phyloP scores from a whole-genome alignment of 2,888 invertebrate genomes.

The Macropis europaea region DNA sequence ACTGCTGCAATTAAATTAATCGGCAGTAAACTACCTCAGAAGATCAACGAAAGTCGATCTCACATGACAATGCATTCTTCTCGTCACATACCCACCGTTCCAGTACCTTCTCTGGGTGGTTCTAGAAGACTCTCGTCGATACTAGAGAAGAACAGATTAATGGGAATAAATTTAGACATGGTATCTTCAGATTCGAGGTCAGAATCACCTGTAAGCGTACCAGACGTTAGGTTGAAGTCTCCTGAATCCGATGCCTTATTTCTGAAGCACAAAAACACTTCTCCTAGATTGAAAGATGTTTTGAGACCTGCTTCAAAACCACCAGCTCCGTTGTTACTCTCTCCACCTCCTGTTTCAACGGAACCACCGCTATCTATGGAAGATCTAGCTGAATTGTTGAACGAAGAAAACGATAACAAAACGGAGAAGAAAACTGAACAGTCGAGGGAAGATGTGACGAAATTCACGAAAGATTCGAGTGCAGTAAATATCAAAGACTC shows the following conservation, averaged over 20 bases:
- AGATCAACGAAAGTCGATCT: constrained; percentile 16
- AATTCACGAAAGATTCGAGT: constrained; percentile 8
- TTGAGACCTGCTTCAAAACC: constrained; percentile 33
- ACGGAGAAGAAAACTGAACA: constrained; percentile 27
- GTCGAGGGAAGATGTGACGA: constrained; percentile 8
- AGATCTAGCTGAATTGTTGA: constrained; percentile 74
- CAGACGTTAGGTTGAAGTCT: constrained; percentile 61
- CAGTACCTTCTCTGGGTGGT: constrained; percentile 68
- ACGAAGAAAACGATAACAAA: constrained; percentile 64
- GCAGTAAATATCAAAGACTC: constrained; percentile 26
- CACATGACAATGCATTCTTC: constrained; percentile 16
- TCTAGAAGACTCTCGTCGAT: constrained; percentile 65
- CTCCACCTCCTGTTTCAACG: constrained; percentile 68
- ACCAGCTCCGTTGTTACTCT: constrained; percentile 61
- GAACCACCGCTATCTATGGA: constrained; percentile 75
- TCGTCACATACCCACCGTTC: constrained; percentile 67
- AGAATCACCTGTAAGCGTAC: constrained; percentile 53
- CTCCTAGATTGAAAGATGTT: constrained; percentile 54
- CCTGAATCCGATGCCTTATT: constrained; percentile 64
- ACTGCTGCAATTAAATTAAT: constrained; percentile 45
- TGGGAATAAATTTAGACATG: constrained; percentile 39
- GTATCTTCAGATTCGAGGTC: constrained; percentile 11
- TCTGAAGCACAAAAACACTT: constrained; percentile 43
- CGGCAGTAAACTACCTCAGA: constrained; percentile 54
- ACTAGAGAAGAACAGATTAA: constrained; percentile 62